These are phyloP conservation scores for Chelonoidis abingdonii DNA, from an alignment of 2,113 vertebrate genomes.

Conservation along the genomic window DNA sequence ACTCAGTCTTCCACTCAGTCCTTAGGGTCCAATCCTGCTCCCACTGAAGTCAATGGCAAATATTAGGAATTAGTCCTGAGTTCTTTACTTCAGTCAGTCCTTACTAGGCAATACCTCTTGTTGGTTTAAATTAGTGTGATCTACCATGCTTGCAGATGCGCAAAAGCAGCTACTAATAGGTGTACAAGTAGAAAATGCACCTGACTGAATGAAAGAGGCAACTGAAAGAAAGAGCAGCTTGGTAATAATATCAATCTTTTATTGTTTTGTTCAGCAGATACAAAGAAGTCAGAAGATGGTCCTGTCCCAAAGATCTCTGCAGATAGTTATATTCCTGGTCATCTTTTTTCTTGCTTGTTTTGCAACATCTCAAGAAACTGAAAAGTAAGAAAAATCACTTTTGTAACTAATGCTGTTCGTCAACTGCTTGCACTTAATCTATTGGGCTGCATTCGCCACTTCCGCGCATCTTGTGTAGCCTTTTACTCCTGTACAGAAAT, in stretches of 20 bases:
- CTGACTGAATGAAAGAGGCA: slow-evolving; percentile 29
- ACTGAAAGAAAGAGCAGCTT: not conserved
- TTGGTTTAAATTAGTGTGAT: not conserved
- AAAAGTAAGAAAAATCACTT: slow-evolving; percentile 58
- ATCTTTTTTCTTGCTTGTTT: slow-evolving; percentile 41
- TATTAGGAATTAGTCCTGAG: not conserved
- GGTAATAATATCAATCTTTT: not conserved
- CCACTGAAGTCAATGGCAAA: not conserved
- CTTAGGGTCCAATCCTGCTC: not conserved
- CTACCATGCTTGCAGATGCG: not conserved
- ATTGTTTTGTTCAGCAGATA: not conserved
- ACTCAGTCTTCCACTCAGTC: not conserved
- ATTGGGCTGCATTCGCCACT: not conserved
- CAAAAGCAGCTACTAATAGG: not conserved
- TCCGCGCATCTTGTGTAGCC: not conserved
- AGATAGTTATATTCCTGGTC: slow-evolving; percentile 18
- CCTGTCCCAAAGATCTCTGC: slow-evolving; percentile 45
- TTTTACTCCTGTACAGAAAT: not conserved
- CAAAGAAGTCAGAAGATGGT: slow-evolving; percentile 53
- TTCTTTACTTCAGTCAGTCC: not conserved
- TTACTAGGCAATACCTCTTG: not conserved
- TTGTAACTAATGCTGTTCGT: not conserved
- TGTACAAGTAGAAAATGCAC: slow-evolving; percentile 16
- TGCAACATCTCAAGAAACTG: slow-evolving; percentile 52
- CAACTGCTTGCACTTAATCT: not conserved